phyloP scores from a whole-genome alignment of 2,797 vertebrate genomes.

The Gephyroberyx darwinii region DNA sequence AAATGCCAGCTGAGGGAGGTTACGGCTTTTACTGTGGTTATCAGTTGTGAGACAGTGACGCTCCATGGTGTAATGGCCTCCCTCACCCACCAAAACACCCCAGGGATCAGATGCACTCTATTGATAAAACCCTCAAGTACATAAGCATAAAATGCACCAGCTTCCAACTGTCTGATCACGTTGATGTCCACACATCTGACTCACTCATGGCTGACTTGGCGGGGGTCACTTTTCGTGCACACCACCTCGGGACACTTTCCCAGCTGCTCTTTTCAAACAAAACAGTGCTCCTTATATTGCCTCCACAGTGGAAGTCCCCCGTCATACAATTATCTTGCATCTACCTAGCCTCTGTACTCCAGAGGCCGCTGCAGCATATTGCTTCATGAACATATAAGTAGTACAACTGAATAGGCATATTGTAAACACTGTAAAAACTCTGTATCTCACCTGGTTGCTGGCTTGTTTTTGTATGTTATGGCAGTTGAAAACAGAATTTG shows the following conservation, averaged over 20 bases:
- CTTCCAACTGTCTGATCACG: slow-evolving; percentile 61
- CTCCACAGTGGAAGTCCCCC: slow-evolving; percentile 20
- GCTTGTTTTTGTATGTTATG: slow-evolving; percentile 18
- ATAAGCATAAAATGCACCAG: slow-evolving; percentile 39
- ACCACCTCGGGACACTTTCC: slow-evolving; percentile 49
- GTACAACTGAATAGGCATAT: slow-evolving; percentile 24
- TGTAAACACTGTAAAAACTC: slow-evolving; percentile 27
- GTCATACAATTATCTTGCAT: slow-evolving; percentile 34
- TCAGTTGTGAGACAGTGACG: slow-evolving; percentile 43
- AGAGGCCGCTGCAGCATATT: slow-evolving; percentile 37
- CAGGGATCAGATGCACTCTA: slow-evolving; percentile 32
- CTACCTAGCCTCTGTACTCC: slow-evolving; percentile 28
- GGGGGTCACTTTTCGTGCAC: slow-evolving; percentile 53
- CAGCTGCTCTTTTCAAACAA: slow-evolving; percentile 58
- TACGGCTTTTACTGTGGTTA: slow-evolving; percentile 35
- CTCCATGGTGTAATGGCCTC: slow-evolving; percentile 3
- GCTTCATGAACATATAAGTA: slow-evolving; percentile 33
- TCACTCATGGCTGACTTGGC: slow-evolving; percentile 64
- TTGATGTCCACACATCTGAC: slow-evolving; percentile 62
- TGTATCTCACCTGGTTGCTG: slow-evolving; percentile 16
- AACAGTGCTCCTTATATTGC: slow-evolving; percentile 44
- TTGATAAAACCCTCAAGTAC: slow-evolving; percentile 52
- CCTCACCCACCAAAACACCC: slow-evolving; percentile 20
- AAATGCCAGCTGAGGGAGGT: slow-evolving; percentile 55
- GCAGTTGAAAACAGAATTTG: slow-evolving; percentile 36